Conservation (phyloP, 1,140 invertebrate genomes). For the Akabosia matsudoensis region DNA sequence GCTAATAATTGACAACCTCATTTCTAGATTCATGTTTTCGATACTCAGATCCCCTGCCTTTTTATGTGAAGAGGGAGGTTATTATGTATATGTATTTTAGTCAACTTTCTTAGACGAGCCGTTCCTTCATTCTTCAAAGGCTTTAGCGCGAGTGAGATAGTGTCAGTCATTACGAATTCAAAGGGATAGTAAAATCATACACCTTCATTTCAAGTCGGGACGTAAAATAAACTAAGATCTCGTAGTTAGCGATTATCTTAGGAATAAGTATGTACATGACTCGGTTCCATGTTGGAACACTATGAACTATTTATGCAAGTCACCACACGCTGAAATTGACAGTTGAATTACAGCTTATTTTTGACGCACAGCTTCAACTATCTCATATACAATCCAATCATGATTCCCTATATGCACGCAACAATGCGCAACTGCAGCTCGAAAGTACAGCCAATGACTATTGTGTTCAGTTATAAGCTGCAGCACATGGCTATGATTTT, state of each 20-base stretch:
- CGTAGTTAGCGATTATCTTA: background rate
- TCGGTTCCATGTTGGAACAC: background rate
- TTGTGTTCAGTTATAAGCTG: too few species aligned
- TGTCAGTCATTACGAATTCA: background rate
- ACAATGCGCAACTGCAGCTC: too few species aligned
- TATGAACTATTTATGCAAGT: conserved; percentile 19
- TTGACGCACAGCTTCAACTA: conserved; percentile 1
- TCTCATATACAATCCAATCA: background rate
- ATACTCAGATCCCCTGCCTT: background rate
- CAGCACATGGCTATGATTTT: too few species aligned
- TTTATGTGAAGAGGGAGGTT: background rate
- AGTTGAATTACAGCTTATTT: conserved; percentile 25
- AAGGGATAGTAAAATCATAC: conserved; percentile 4
- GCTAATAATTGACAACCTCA: conserved; percentile 22
- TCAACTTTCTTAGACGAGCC: background rate
- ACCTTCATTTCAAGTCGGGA: background rate
- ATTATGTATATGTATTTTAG: background rate
- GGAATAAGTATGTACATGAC: too few species aligned
- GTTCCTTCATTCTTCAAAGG: background rate
- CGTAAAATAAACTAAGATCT: background rate
- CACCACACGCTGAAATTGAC: conserved; percentile 17
- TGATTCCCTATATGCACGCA: background rate
- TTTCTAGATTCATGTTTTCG: background rate
- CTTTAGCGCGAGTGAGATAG: background rate
- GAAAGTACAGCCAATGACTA: too few species aligned